These are phyloP conservation scores for Gila orcuttii DNA, from an alignment of 2,113 vertebrate species.

Conservation along the genomic window DNA sequence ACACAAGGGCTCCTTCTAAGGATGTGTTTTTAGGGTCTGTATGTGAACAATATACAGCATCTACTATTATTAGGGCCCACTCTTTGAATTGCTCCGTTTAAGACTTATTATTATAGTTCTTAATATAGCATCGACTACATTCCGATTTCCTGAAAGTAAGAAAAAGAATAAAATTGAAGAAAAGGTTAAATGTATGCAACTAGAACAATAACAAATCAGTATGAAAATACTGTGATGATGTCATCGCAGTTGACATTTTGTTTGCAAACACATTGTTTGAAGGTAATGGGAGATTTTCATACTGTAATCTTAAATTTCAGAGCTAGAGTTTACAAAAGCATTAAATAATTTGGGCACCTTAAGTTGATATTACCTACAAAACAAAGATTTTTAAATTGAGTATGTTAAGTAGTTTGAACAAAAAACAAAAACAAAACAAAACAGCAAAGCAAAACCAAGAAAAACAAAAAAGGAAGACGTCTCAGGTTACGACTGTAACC, in stretches of 20 bases:
- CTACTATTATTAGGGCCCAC: neutral
- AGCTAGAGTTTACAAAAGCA: neutral
- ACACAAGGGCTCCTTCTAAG: neutral
- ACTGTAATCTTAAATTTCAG: neutral
- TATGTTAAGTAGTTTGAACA: neutral
- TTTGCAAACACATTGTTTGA: neutral
- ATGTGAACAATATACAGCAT: neutral
- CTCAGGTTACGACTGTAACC: no score
- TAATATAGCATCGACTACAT: neutral
- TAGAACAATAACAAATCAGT: neutral
- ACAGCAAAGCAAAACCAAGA: neutral
- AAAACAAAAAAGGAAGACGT: neutral
- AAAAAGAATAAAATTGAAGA: neutral
- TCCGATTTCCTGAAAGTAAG: neutral
- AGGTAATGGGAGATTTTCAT: neutral
- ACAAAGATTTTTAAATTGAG: neutral
- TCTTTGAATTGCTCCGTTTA: no score
- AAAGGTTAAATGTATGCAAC: no score
- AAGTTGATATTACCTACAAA: neutral
- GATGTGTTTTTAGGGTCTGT: conserved; percentile 21
- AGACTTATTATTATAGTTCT: neutral
- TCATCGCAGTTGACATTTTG: neutral
- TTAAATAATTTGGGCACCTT: no score
- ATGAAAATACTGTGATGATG: neutral
- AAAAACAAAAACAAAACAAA: neutral